Base-by-base conservation (phyloP, 2,113 vertebrate species). In the Taurulus bubalis region DNA sequence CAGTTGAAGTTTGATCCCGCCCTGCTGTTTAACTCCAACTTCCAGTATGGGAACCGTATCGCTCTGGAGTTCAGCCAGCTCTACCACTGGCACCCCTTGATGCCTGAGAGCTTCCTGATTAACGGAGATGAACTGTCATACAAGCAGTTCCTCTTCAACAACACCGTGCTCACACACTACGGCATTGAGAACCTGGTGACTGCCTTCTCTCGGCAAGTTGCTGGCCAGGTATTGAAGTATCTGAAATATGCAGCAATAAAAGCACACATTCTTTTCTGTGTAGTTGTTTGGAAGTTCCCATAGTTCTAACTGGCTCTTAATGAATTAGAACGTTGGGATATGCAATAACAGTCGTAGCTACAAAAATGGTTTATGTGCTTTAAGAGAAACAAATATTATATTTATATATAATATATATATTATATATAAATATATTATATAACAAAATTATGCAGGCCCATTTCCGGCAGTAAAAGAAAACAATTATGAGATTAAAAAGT, bases 71-170 rank as follows among this genome's bases (percentile, higher is more conserved):
- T 99, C 90, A 97, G 96, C 93, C 97, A 98, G n/a, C 96, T 99
- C 6, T 99, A 99, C 78, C 98, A 98, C 93, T 99, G 98, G 98
- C 98, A 99, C 6, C 96, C 97, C 0, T 90, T 99, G 71, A 99
- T 99, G 98, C 98, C 98, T 0, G 95, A 99, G 92, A 94, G 90
- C 86, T 98, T 99, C 92, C 0, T 78, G 15, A 95, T 99, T 63
- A 90, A 95, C 18, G 92, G 94, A 18, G 72, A 95, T 0, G 93
- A 97, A 28, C 94, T 97, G 75, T 86, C 87, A 53, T 99, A 99
- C 0, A 0, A 92, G 32, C 94, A 97, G 86, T 99, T 99, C 86
- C 68, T 99, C 69, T 99, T 97, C 95, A 99, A 99, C 91, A 95
- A 95, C 2, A 96, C 97, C 40, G 92, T 99, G 80, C 91, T 99